Evolutionary conservation across 2,113 vertebrate genomes (phyloP).

Genomic region (Chaetodon auriga): DNA sequence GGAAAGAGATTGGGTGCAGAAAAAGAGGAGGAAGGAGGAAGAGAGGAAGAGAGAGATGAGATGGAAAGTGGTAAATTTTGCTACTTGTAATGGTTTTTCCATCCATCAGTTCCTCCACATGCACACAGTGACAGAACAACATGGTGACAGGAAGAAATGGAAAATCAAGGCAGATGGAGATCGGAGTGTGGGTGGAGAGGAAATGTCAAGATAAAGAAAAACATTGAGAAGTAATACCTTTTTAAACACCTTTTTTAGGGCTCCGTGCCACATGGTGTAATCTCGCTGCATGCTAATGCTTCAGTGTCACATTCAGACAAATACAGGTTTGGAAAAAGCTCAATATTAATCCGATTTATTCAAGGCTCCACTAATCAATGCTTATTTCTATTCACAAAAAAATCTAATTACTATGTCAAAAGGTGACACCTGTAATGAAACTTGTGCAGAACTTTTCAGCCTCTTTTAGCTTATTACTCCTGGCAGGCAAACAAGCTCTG

Average conservation of each 20-base stretch:
- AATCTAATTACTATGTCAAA: not conserved
- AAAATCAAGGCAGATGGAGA: not conserved
- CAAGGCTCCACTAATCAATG: not conserved
- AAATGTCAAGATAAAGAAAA: not conserved
- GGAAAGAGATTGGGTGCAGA: not conserved
- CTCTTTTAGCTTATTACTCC: no score
- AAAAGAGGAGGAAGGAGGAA: not conserved
- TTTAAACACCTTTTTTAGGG: not conserved
- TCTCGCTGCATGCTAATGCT: not conserved
- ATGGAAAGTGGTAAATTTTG: not conserved
- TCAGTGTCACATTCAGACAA: not conserved
- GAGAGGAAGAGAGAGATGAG: not conserved
- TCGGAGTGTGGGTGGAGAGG: not conserved
- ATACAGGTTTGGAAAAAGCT: not conserved
- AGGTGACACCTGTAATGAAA: not conserved
- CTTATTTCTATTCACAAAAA: not conserved
- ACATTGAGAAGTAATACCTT: not conserved
- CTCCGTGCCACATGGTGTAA: not conserved
- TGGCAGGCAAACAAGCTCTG: no score
- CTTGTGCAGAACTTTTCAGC: not conserved
- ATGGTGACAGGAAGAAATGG: not conserved
- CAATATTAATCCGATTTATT: not conserved
- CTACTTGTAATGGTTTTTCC: not conserved
- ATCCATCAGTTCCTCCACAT: conserved; percentile 1
- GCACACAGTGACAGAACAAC: not conserved